phyloP scores from a whole-genome alignment of 2,797 vertebrate species.

The Darevskia mixta region DNA sequence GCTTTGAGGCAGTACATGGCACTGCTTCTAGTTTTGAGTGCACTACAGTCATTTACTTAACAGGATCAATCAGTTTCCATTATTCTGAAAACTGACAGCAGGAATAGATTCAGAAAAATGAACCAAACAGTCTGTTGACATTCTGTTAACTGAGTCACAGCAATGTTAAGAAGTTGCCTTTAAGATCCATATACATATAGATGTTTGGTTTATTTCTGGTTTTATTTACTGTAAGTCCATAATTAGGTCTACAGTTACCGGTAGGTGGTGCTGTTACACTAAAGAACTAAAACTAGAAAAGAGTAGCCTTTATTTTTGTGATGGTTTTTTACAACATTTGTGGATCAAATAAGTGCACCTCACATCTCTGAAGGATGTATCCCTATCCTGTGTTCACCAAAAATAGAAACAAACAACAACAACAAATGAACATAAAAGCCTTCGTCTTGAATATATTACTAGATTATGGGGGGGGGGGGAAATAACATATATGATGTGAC shows the following conservation, averaged over 20 bases:
- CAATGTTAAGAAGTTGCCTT: not conserved
- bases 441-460: not conserved
- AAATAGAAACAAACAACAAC: not conserved
- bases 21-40: no score
- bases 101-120: not conserved
- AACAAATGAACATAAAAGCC: not conserved
- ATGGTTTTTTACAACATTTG: not conserved
- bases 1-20: no score
- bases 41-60: no score
- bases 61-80: not conserved
- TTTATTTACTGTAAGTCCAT: not conserved
- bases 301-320: not conserved
- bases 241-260: not conserved
- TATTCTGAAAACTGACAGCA: not conserved
- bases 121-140: not conserved
- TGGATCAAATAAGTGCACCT: not conserved
- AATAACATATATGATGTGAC: no score
- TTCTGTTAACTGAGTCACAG: not conserved
- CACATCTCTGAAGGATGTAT: not conserved
- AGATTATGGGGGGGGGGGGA: no score
- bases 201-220: not conserved
- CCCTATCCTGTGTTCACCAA: not conserved
- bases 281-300: not conserved
- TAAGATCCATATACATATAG: not conserved
- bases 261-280: constrained; percentile 12